Base-by-base conservation (phyloP, 2,888 invertebrate species). In the Cabera pusaria region DNA sequence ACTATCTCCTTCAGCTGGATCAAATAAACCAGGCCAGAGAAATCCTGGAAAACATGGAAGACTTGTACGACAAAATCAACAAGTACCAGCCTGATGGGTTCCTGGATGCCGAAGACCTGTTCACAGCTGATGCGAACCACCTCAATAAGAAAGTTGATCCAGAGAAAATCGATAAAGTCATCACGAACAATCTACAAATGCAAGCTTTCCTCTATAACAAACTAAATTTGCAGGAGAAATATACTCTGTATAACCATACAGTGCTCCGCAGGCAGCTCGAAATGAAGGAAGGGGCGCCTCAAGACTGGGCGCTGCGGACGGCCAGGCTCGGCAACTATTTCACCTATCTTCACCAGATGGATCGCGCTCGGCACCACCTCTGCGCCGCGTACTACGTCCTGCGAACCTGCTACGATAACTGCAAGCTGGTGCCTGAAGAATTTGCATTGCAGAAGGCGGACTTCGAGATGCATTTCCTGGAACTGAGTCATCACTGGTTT, bases 331-430 rank as follows among this genome's bases (percentile, higher is more conserved):
- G 90, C 6, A 84, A 87, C 51, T 85, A 90, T 50, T 90, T 91
- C 49, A 84, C 80, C 0, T 82, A 79, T 40, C 59, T 87, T 1
- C 81, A 79, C 40, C 71, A 81, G 41, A 68, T 76, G 6, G 73
- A 68, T 6, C 84, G 89, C 48, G 92, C 93, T 1, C 77, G 93
- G 19, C 93, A 94, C 68, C 93, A 94, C 66, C 77, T 95, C 40
- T 91, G 91, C 52, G 92, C 92, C 19, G 91, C 93, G 0, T 89
- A 90, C 55, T 78, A 87, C 44, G 86, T 93, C 4, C 63, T 93
- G 20, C 76, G 88, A 34, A 88, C 90, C 3, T 87, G 91, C 51
- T 91, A 91, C 57, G 84, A 86, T 22, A 85, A 87, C 44, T 82
- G 89, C 49, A 83, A 84, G 42, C 73, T 87, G 4, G 73, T 84